Base-by-base conservation (phyloP, 1,140 invertebrate species). In the Aradophagus sp. region DNA sequence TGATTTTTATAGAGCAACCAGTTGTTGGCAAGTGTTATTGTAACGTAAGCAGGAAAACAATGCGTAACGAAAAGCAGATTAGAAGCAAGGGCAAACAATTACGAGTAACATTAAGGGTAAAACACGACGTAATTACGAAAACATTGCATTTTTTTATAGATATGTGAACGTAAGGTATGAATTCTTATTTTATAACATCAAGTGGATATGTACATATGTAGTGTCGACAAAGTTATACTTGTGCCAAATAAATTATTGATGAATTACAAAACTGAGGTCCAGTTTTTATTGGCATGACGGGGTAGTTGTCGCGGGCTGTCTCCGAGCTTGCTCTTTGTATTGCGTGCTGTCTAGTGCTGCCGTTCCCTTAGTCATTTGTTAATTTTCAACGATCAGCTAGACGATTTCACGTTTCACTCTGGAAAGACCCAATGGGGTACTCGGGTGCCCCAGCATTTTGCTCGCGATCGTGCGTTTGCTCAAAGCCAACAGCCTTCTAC, bases 211-310 rank as follows among this genome's bases (percentile, higher is more conserved):
- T 69, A 69, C 56, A 69, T 69, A 69, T 69, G 66, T 69, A 69
- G 66, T 62, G 58, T 62, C 56, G 66, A 69, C 52, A 69, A 69
- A 69, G 66, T 69, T 69, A 69, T 69, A 69, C 66, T 69, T 69
- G 66, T 69, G 66, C 66, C 66, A 69, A 69, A 69, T 69, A 69
- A 69, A 69, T 69, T 69, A 70, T 63, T 70, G 58, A 70, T 70
- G 67, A 70, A 70, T 70, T 63, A 70, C 56, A 69, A 69, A 53
- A 38, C 0, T 23, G 12, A 70, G 58, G 58, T 56, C 50, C 48
- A 50, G 52, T 55, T 70, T 66, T 63, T 70, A 56, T 70, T 70
- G 58, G 66, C 52, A 56, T 69, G 50, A 50, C 47, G 41, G n/a
- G 35, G 13, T 23, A 10, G 41, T 56, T 61, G 20, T 44, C 11